Percentiles rank a stretch among this genome's conserved stretches.
Conservation (phyloP, 2,797 vertebrate species). For the Anguilla marmorata region DNA sequence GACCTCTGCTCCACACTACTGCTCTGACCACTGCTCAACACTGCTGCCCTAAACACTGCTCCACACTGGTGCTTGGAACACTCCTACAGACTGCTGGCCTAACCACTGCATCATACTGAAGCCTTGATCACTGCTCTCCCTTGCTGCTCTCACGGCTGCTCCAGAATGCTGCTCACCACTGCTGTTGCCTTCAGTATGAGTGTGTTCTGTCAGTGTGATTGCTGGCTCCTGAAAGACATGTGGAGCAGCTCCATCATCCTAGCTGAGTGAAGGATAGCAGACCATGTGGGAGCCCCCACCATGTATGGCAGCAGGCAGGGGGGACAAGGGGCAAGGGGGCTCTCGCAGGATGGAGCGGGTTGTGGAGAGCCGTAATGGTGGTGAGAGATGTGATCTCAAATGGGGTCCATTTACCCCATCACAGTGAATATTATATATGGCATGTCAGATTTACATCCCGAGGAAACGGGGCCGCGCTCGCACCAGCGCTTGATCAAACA, state of each 20-base stretch:
- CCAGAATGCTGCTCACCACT: slow-evolving; percentile 3
- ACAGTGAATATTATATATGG: slow-evolving; percentile 21
- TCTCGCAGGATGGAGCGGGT: neutral
- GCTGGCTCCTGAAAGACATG: neutral
- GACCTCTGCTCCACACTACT: slow-evolving; percentile 4
- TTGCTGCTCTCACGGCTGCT: neutral
- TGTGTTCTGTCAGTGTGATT: neutral
- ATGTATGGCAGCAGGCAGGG: neutral
- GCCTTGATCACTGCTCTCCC: neutral
- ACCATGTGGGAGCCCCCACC: neutral
- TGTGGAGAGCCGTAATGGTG: neutral
- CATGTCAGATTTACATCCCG: slow-evolving; percentile 27
- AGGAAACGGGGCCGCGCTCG: neutral
- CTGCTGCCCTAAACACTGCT: neutral
- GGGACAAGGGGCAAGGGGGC: neutral
- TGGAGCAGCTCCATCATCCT: slow-evolving; percentile 18
- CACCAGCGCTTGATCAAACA: slow-evolving; percentile 27
- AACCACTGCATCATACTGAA: neutral
- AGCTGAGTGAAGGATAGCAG: neutral
- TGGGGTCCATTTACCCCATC: slow-evolving; percentile 21
- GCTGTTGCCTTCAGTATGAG: no score
- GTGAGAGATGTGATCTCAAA: slow-evolving; percentile 27
- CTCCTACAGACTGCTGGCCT: slow-evolving; percentile 9
- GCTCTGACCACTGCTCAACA: slow-evolving; percentile 15
- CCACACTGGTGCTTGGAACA: neutral